phyloP scores from a whole-genome alignment of 2,113 vertebrate species.

The Notechis scutatus region DNA sequence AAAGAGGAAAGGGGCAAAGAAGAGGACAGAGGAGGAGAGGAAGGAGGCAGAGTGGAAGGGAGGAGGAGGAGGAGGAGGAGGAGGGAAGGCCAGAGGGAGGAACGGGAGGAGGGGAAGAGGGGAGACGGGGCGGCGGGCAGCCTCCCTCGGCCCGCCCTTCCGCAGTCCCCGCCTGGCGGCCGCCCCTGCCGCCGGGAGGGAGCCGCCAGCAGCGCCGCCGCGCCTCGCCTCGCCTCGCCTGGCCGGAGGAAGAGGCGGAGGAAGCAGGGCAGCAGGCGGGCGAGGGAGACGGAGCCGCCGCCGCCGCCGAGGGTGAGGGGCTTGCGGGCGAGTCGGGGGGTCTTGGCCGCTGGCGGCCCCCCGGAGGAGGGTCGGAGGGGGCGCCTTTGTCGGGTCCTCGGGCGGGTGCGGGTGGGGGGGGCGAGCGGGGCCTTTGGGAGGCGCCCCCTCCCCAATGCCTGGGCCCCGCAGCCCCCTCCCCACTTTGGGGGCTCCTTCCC shows the following conservation, averaged over 20 bases:
- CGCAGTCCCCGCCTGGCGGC: neutral
- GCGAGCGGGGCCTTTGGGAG: too few species aligned
- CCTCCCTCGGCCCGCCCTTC: neutral
- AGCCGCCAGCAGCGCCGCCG: neutral
- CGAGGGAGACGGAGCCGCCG: neutral
- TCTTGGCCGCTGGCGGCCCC: neutral
- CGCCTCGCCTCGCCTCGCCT: neutral
- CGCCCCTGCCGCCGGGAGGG: neutral
- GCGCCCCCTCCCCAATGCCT: neutral
- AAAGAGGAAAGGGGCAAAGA: neutral
- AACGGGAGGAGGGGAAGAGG: neutral
- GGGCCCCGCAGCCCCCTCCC: neutral
- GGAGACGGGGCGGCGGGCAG: neutral
- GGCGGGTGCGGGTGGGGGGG: neutral
- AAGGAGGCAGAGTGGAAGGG: neutral
- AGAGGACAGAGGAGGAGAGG: neutral
- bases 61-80: slow-evolving; percentile 23
- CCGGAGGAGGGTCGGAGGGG: neutral
- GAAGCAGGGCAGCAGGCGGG: neutral
- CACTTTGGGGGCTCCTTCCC: neutral
- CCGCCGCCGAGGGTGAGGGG: neutral
- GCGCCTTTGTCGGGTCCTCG: neutral
- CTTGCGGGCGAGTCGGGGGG: too few species aligned
- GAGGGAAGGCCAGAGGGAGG: neutral
- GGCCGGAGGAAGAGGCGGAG: neutral